These are phyloP conservation scores for Glossophaga mutica DNA, from an alignment of 2,797 vertebrate species.

Conservation along the genomic window DNA sequence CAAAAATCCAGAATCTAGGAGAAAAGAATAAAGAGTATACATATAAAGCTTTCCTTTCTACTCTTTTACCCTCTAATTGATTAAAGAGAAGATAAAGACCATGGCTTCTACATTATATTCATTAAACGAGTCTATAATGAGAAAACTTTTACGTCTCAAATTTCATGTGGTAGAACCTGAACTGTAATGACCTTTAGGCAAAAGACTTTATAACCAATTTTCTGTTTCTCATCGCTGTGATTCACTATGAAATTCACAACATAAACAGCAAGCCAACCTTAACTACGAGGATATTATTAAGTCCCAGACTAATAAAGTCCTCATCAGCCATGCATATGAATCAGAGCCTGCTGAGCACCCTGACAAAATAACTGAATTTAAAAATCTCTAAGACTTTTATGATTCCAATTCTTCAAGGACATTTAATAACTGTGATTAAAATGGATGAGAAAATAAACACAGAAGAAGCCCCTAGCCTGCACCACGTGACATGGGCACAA, in stretches of 20 bases:
- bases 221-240: background rate
- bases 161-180: background rate
- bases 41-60: background rate
- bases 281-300: background rate
- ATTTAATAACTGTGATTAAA: background rate
- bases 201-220: background rate
- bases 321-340: background rate
- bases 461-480: background rate
- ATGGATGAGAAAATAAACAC: background rate
- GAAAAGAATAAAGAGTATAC: background rate
- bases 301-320: background rate
- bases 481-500: accelerated
- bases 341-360: background rate
- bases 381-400: background rate
- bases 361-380: background rate
- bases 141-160: background rate
- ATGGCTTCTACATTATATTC: background rate
- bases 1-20: background rate
- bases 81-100: background rate
- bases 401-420: background rate
- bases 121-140: background rate
- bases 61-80: background rate
- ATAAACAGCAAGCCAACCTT: background rate
- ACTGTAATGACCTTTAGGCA: background rate
- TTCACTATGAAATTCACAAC: background rate